Conservation (phyloP, 1,140 invertebrate species). For the honey bee (Apis mellifera) region DNA sequence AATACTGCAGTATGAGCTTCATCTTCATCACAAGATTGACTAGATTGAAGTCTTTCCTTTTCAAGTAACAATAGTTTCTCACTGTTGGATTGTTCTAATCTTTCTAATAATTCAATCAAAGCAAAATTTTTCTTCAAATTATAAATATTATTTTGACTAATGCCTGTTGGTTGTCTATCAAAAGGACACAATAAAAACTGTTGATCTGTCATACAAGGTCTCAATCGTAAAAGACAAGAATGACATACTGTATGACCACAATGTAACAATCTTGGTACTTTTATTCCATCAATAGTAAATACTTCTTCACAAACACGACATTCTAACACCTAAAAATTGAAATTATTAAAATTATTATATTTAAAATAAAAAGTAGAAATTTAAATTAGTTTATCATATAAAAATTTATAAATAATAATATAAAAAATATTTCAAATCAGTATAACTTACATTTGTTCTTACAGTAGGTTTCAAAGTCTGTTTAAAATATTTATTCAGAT, state of each 20-base stretch:
- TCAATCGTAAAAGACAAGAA: constrained; percentile 82
- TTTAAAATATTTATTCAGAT: constrained; percentile 31
- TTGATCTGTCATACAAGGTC: constrained; percentile 70
- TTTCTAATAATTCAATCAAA: constrained; percentile 83
- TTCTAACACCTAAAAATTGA: constrained; percentile 80
- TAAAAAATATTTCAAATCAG: background rate
- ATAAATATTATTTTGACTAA: constrained; percentile 83
- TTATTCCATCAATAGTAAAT: constrained; percentile 84
- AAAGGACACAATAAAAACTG: constrained; percentile 84
- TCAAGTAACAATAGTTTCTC: constrained; percentile 80
- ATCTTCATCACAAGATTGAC: constrained; percentile 84
- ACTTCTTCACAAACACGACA: constrained; percentile 86
- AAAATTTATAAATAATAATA: background rate
- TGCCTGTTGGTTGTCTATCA: constrained; percentile 84
- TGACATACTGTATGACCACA: constrained; percentile 86
- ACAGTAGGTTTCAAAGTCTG: constrained; percentile 36
- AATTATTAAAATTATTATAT: background rate
- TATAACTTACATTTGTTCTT: constrained; percentile 50
- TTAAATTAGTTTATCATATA: background rate
- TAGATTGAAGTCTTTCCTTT: constrained; percentile 79
- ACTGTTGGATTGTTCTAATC: constrained; percentile 78
- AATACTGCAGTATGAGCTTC: constrained; percentile 83
- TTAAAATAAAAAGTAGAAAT: background rate
- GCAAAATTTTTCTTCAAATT: constrained; percentile 86
- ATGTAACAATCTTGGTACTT: constrained; percentile 84